Evolutionary conservation across 2,888 invertebrate species (phyloP), one percentile per base, ranked within the genome.

Genomic region (Iselma pallidipennis): DNA sequence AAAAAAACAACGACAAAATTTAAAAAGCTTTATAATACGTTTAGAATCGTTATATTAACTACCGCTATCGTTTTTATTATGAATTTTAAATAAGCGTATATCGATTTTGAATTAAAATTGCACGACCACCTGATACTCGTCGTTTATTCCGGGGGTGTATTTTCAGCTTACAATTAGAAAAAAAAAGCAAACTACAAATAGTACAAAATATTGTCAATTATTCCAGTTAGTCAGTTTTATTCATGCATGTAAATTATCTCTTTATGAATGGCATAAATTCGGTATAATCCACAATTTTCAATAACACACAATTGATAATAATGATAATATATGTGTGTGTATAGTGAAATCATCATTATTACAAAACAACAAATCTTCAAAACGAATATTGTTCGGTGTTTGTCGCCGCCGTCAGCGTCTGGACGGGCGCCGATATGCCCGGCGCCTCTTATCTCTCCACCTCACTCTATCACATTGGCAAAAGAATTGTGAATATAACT

Each of bases 351-450:
- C 21, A 19, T 19, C 16, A 42, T 42, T 42, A 42, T 42, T 42
- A 21, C 19, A 42, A 42, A 42, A 9, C 21, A 42, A 42, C 42
- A 42, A 42, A 42, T 42, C 21, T 21, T 42, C 42, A 6, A 42
- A 21, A 14, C 37, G 63, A 53, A 52, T 49, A 59, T 63, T 50
- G 51, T 54, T 31, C 57, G 59, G 56, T 63, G 64, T 57, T 63
- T 64, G 64, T 64, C 60, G 60, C 57, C 63, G 42, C 19, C 42
- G 64, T 57, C 60, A 57, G 60, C 67, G 68, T 66, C 69, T 69
- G 71, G 70, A 70, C 68, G 68, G 74, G 72, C 74, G 74, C 72
- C 73, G 71, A 65, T 62, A 59, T 59, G 68, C 58, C 73, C 66
- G 74, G 74, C 74, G 73, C 71, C 74, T 64, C 29, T 25, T 33